Percentiles rank a stretch among this genome's conserved stretches.
These are phyloP conservation scores for Thalassaphorura encarpata DNA, from an alignment of 1,140 invertebrate genomes.

Conservation along the genomic window DNA sequence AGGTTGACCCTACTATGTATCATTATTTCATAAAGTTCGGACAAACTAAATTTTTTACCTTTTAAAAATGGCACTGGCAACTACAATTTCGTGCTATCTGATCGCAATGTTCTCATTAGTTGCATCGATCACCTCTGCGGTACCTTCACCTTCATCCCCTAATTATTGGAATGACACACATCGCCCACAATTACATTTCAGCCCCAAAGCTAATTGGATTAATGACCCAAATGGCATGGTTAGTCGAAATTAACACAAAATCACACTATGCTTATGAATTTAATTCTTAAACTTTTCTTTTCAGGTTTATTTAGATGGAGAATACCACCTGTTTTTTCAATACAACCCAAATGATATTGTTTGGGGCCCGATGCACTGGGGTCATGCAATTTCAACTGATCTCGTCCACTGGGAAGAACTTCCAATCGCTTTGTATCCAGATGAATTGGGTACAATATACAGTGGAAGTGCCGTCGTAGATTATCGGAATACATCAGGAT, in stretches of 20 bases:
- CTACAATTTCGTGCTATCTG: too few relatives aligned
- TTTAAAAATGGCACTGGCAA: too few relatives aligned
- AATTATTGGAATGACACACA: slow-evolving; percentile 14
- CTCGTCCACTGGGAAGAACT: slow-evolving; percentile 18
- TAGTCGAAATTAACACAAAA: too few relatives aligned
- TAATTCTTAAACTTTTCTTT: too few relatives aligned
- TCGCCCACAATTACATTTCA: slow-evolving; percentile 24
- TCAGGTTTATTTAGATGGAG: slow-evolving; percentile 23
- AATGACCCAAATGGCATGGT: slow-evolving; percentile 31
- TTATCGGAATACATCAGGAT: slow-evolving; percentile 14
- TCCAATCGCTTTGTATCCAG: slow-evolving; percentile 21
- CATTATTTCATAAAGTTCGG: too few relatives aligned
- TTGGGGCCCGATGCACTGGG: slow-evolving; percentile 30
- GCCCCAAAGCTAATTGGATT: slow-evolving; percentile 12
- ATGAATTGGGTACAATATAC: slow-evolving; percentile 21
- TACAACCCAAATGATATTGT: slow-evolving; percentile 3
- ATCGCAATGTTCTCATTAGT: too few relatives aligned
- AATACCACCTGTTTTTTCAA: slow-evolving; percentile 16
- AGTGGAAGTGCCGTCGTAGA: slow-evolving; percentile 26
- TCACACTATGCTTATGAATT: too few relatives aligned
- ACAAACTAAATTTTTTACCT: too few relatives aligned
- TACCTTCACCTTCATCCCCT: too few relatives aligned
- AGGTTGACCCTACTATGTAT: too few relatives aligned
- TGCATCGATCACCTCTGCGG: too few relatives aligned
- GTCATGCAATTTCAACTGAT: slow-evolving; percentile 17